Evolutionary conservation across 1,140 invertebrate species (phyloP), one percentile per base, ranked within the genome.

Genomic region (Aricia agestis): DNA sequence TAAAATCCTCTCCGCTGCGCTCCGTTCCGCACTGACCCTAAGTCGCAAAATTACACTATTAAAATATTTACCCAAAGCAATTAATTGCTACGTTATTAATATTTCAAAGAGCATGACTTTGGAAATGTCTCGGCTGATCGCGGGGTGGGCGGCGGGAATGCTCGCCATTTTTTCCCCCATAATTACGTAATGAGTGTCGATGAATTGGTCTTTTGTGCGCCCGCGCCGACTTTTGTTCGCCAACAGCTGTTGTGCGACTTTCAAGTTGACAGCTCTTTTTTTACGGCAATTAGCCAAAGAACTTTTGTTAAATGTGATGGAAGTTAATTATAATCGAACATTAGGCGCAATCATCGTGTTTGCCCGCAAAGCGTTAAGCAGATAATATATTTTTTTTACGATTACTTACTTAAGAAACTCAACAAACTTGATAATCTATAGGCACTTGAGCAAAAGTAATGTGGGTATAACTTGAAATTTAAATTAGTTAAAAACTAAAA

Each of bases 181-280:
- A 86, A 89, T 89, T 89, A 89, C 84, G 85, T 86, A 87, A 89
- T 89, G 86, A 89, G 84, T 83, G 81, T 72, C 84, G 82, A 85
- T 84, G 84, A 87, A 89, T 87, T 87, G 82, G 82, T 86, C 83
- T 85, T 89, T 86, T 89, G 85, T 87, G 79, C 80, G 81, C 82
- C 78, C 78, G 77, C 80, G 80, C 75, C 71, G 70, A 73, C 78
- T 82, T 82, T 82, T 81, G 78, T 84, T 81, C 80, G 76, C 76
- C 71, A 79, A 83, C 86, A 87, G 84, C 85, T 89, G 86, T 85
- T 82, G 68, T 69, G 68, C 59, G 19, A 65, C 59, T 70, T 45
- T 59, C 32, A 42, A 67, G 15, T 67, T 59, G 58, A 63, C 58
- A 45, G 66, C 57, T 61, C 59, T 68, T 73, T 71, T 71, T 70